Evolutionary conservation across 2,113 vertebrate genomes (phyloP).

Genomic region (Oncorhynchus gorbuscha): DNA sequence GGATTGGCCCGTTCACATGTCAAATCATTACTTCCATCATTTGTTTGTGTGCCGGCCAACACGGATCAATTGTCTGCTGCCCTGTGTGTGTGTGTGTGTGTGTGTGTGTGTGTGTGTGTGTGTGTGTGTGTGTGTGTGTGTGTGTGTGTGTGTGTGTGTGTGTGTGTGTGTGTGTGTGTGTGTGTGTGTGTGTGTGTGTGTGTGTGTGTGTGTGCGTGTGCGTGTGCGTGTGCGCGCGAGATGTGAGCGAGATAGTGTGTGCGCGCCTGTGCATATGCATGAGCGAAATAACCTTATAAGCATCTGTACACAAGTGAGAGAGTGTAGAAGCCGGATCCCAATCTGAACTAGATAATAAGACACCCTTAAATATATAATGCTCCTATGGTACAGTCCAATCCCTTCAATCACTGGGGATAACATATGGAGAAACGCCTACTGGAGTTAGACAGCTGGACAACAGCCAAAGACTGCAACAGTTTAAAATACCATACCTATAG

Average conservation of each 20-base stretch:
- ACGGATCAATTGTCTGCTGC: no score
- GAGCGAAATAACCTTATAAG: no score
- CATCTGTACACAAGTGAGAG: not conserved
- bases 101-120: not conserved
- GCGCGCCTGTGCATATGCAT: not conserved
- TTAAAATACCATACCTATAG: not conserved
- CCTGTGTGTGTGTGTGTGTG: not conserved
- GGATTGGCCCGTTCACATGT: no score
- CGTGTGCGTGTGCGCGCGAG: not conserved
- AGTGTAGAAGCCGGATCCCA: constrained; percentile 57
- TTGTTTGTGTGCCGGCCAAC: no score
- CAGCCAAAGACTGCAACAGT: not conserved
- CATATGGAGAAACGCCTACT: not conserved
- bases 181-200: not conserved
- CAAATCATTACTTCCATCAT: no score
- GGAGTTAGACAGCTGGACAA: not conserved
- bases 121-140: not conserved
- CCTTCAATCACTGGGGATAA: not conserved
- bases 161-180: not conserved
- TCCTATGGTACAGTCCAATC: not conserved
- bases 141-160: not conserved
- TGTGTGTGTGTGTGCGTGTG: not conserved
- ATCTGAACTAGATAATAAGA: constrained; percentile 32
- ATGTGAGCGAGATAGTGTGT: not conserved
- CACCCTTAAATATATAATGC: no score